These are phyloP conservation scores for Eolophus roseicapilla DNA, from an alignment of 2,113 vertebrate genomes.

Conservation along the genomic window DNA sequence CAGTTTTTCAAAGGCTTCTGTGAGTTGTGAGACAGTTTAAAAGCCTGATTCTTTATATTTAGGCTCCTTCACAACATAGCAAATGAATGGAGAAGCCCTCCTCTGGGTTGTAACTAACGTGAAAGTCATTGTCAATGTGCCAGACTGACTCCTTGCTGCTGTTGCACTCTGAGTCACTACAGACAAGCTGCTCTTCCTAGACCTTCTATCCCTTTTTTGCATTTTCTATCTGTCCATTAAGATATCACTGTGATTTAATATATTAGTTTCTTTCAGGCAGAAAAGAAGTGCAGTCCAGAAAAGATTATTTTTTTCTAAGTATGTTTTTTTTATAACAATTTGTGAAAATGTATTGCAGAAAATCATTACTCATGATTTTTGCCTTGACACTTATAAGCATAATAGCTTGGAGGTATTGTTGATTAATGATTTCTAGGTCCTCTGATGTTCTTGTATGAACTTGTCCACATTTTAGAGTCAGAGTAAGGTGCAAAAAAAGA, in stretches of 20 bases:
- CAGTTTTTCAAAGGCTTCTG: background rate
- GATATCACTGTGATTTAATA: background rate
- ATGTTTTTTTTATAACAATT: background rate
- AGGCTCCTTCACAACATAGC: background rate
- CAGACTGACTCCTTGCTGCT: background rate
- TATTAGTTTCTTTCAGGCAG: background rate
- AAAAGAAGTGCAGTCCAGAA: background rate
- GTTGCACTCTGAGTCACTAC: background rate
- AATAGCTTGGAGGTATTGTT: conserved; percentile 52
- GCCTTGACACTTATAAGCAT: conserved; percentile 35
- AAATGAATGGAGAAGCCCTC: background rate
- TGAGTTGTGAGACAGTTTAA: background rate
- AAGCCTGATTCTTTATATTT: background rate
- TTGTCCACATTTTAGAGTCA: conserved; percentile 24
- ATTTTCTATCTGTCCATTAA: background rate
- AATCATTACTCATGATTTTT: conserved; percentile 57
- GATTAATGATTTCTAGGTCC: conserved; percentile 56
- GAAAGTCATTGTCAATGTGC: background rate
- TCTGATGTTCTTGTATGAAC: conserved; percentile 60
- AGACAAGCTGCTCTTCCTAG: background rate
- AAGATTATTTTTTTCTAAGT: background rate
- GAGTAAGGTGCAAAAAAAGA: background rate
- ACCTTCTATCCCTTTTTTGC: background rate
- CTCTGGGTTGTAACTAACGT: background rate
- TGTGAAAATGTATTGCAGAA: conserved; percentile 21